Conservation (phyloP, 2,797 vertebrate genomes). For the Perodicticus potto region DNA sequence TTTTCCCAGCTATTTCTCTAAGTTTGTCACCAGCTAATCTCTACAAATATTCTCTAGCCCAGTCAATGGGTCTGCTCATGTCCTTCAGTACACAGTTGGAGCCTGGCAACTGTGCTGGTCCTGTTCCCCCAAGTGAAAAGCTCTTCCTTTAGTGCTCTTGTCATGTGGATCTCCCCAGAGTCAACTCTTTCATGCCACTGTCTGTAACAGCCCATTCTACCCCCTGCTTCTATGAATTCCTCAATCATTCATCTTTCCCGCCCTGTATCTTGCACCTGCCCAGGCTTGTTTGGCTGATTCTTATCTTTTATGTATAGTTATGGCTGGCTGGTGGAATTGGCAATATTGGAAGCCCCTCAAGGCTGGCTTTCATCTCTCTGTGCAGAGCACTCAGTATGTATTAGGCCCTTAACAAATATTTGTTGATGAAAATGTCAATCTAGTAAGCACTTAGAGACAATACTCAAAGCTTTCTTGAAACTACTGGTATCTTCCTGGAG, state of each 20-base stretch:
- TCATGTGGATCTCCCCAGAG: slow-evolving; percentile 27
- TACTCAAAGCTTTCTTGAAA: slow-evolving; percentile 46
- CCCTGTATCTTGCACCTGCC: background rate
- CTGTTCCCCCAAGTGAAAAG: background rate
- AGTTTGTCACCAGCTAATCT: background rate
- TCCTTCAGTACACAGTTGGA: background rate
- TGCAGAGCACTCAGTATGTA: background rate
- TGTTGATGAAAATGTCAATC: slow-evolving; percentile 53
- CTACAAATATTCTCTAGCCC: background rate
- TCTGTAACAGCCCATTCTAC: slow-evolving; percentile 13
- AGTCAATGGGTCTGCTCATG: background rate
- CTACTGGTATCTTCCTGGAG: slow-evolving; percentile 55
- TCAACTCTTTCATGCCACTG: background rate
- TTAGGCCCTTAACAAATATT: slow-evolving; percentile 53
- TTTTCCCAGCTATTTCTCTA: background rate
- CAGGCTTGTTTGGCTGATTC: background rate
- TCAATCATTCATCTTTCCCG: slow-evolving; percentile 48
- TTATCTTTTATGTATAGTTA: slow-evolving; percentile 6
- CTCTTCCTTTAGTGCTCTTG: background rate
- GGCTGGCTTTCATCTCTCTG: background rate
- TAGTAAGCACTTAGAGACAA: background rate
- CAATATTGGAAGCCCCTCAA: background rate
- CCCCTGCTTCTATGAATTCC: background rate
- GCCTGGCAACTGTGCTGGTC: background rate
- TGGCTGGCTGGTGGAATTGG: background rate